phyloP scores from a whole-genome alignment of 2,113 vertebrate genomes.

The Xenopus borealis region DNA sequence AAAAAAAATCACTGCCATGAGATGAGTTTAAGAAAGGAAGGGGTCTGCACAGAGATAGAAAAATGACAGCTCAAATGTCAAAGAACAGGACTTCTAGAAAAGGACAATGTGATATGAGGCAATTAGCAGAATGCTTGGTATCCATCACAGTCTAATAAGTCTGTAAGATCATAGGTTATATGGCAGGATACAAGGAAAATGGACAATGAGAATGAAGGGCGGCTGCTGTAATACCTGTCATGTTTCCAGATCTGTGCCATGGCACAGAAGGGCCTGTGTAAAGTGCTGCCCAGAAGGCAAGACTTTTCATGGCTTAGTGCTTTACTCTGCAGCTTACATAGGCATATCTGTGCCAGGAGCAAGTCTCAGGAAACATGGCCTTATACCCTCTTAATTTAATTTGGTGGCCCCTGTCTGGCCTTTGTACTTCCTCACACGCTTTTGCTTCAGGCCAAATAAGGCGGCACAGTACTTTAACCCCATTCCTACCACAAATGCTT shows the following conservation, averaged over 20 bases:
- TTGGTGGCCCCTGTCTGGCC: too few relatives aligned
- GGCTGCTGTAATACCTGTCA: not conserved
- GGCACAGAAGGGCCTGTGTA: not conserved
- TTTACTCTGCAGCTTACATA: not conserved
- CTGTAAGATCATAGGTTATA: constrained; percentile 28
- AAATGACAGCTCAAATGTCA: not conserved
- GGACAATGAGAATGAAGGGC: constrained; percentile 14
- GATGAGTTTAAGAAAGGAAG: not conserved
- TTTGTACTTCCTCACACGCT: too few relatives aligned
- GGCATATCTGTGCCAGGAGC: not conserved
- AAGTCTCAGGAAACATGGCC: too few relatives aligned
- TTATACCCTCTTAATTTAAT: too few relatives aligned
- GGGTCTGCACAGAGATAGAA: not conserved
- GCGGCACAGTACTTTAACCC: too few relatives aligned
- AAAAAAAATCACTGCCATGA: not conserved
- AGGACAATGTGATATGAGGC: constrained; percentile 11
- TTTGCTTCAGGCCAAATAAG: too few relatives aligned
- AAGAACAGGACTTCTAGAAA: not conserved
- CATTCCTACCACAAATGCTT: too few relatives aligned
- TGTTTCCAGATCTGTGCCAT: constrained; percentile 5
- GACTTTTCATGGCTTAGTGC: not conserved
- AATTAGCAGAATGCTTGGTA: constrained; percentile 21
- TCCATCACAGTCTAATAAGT: constrained; percentile 29
- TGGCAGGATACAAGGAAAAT: constrained; percentile 20
- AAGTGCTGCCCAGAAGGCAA: not conserved